Evolutionary conservation across 2,113 vertebrate genomes (phyloP).

Genomic region (Notarius lentiginosus): DNA sequence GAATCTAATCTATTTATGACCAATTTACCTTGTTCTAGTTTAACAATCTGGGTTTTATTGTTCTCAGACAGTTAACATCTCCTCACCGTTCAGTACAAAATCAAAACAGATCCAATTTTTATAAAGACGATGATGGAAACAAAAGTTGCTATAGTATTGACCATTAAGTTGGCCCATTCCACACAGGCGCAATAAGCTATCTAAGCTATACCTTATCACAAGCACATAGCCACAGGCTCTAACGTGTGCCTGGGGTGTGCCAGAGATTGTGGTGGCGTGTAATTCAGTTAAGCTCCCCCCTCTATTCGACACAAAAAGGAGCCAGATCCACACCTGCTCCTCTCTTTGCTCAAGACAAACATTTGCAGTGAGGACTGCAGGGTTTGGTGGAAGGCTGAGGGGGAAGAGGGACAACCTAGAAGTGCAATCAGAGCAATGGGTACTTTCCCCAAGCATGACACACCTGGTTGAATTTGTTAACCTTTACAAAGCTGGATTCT

Average conservation of each 20-base stretch:
- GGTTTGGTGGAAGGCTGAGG: conserved; percentile 17
- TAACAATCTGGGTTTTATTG: background rate
- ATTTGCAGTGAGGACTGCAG: conserved; percentile 42
- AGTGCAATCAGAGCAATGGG: conserved; percentile 16
- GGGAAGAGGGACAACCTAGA: conserved; percentile 25
- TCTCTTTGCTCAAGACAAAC: conserved; percentile 62
- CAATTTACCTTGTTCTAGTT: background rate
- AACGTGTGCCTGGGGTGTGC: conserved; percentile 59
- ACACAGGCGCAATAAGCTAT: background rate
- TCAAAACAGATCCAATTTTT: background rate
- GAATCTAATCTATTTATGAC: background rate
- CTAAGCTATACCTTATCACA: background rate
- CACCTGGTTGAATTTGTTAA: conserved; percentile 39
- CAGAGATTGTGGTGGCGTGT: conserved; percentile 55
- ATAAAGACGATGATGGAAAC: background rate
- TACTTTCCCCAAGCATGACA: conserved; percentile 29
- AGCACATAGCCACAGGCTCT: conserved; percentile 48
- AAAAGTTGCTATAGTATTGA: background rate
- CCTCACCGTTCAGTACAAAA: background rate
- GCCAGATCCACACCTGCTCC: conserved; percentile 63
- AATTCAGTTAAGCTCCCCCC: conserved; percentile 53
- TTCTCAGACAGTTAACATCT: background rate
- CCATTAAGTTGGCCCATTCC: background rate
- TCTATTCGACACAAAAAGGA: conserved; percentile 45
- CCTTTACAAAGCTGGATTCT: background rate